These are phyloP conservation scores for Macquaria ambigua DNA, from an alignment of 2,113 vertebrate species.

Conservation along the genomic window DNA sequence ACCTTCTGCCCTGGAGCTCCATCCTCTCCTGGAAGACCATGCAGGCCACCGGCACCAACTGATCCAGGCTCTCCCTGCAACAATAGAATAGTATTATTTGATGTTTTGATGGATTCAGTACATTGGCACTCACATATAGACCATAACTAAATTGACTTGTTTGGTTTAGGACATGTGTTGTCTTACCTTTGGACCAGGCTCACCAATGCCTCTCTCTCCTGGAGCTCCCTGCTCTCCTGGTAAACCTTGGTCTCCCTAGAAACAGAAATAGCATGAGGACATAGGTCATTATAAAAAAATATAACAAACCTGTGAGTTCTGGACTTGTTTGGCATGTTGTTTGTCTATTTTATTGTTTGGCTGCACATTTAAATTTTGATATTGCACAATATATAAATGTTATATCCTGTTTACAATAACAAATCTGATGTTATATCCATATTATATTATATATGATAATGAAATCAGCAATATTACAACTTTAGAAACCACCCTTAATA, in stretches of 20 bases:
- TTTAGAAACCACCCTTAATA: not conserved
- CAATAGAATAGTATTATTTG: not conserved
- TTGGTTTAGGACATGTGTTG: not conserved
- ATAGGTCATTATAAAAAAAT: not conserved
- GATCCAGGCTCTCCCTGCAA: constrained; percentile 88
- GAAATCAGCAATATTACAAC: not conserved
- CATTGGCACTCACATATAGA: not conserved
- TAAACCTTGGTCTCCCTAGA: constrained; percentile 89
- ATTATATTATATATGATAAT: not conserved
- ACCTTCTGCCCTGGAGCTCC: constrained; percentile 91
- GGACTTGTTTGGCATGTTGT: not conserved
- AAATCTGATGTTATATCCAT: not conserved
- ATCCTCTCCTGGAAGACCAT: constrained; percentile 90
- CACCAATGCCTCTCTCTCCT: constrained; percentile 87
- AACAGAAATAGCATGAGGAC: constrained; percentile 10
- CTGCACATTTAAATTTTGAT: not conserved
- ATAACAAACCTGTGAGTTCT: not conserved
- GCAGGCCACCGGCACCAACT: constrained; percentile 87
- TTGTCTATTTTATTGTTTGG: not conserved
- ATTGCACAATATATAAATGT: not conserved
- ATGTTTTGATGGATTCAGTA: constrained; percentile 1
- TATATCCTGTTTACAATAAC: not conserved
- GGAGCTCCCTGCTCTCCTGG: constrained; percentile 88
- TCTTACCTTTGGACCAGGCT: constrained; percentile 87
- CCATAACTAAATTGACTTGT: not conserved